Base-by-base conservation (phyloP, 2,797 vertebrate genomes). In the Xenentodon cancila region DNA sequence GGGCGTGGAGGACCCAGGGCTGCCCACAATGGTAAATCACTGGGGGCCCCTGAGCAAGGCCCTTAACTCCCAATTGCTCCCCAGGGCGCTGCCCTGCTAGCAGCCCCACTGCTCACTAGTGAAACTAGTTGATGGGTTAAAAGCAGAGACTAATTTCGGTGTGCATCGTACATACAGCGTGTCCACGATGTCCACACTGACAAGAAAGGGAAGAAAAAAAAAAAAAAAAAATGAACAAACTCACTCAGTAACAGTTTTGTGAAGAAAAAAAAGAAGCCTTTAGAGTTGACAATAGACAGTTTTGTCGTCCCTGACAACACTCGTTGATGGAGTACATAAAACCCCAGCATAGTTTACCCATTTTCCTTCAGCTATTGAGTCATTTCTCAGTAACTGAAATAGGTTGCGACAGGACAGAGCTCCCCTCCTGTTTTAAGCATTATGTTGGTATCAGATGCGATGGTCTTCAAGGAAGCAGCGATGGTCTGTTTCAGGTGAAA, bases 281-380 rank as follows among this genome's bases (percentile, higher is more conserved):
- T 30, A 40, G 42, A 58, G 59, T 59, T 19, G 45, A 25, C 32
- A n/a, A 16, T 53, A 54, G 58, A 47, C 57, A 77, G 59, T 44
- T 82, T 49, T 71, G 61, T 79, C 59, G 75, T 77, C 56, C 61
- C 54, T 71, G 76, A 81, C 44, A 66, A 25, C 2, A 18, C 57
- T 55, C 64, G 47, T 45, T 58, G 64, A 82, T 73, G 51, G 45
- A 66, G 46, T 30, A 64, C 53, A 78, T 73, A 58, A 77, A 76
- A 21, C 2, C 2, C 32, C 48, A 21, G 44, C 70, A 65, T 57
- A 64, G 82, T 55, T 64, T 57, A 59, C 32, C 71, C 60, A 68
- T 44, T 73, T 51, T 71, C 69, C 56, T 52, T 53, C 66, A 77
- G 72, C 15, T 32, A 57, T 32, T 20, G 22, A 77, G 53, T 59